phyloP scores from a whole-genome alignment of 2,113 vertebrate genomes.

The Tachysurus fulvidraco region DNA sequence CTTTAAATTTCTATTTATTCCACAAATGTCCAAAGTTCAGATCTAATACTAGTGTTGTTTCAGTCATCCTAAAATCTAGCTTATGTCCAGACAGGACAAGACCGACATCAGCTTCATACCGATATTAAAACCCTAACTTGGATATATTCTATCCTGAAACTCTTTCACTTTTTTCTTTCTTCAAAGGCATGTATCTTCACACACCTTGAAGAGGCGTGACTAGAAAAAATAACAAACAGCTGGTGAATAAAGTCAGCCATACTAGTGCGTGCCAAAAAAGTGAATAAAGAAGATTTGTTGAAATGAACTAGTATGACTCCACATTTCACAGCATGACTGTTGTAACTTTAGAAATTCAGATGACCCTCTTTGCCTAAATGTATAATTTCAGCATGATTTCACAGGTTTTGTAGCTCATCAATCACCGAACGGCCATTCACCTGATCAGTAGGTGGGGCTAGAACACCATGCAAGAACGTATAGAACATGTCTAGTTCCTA shows the following conservation, averaged over 20 bases:
- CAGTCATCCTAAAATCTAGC: background rate
- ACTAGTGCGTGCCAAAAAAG: background rate
- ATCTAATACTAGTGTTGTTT: background rate
- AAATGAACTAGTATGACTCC: background rate
- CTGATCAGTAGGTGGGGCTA: slow-evolving; percentile 70
- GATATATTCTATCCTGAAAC: background rate
- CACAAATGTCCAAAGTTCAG: background rate
- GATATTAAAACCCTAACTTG: background rate
- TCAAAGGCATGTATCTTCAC: background rate
- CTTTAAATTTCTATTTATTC: too few relatives aligned
- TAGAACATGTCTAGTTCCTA: background rate
- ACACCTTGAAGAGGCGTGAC: background rate
- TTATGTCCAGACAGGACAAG: background rate
- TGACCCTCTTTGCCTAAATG: background rate
- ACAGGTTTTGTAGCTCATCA: too few relatives aligned
- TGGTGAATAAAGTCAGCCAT: background rate
- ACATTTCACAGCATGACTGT: background rate
- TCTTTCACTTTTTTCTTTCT: background rate
- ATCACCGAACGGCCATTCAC: slow-evolving; percentile 17
- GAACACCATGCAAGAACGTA: slow-evolving; percentile 55
- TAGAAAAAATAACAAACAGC: slow-evolving; percentile 1
- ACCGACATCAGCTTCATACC: background rate
- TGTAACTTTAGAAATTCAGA: background rate
- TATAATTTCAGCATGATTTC: background rate
- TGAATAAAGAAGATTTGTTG: background rate